Evolutionary conservation across 1,140 invertebrate species (phyloP).

Genomic region (Zaprionus inermis): DNA sequence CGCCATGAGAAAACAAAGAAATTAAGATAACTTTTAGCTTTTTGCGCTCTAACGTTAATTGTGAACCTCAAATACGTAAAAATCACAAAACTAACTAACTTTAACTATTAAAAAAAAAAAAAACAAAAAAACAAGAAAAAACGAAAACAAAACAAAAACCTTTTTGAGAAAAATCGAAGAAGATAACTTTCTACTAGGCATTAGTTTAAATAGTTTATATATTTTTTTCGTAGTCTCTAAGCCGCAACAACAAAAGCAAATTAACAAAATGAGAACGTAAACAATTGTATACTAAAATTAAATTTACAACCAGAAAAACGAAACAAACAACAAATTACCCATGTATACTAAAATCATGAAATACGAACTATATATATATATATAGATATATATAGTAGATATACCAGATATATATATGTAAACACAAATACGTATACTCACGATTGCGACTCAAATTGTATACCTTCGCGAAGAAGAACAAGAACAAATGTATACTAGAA

Average conservation of each 20-base stretch:
- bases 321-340: too few species aligned
- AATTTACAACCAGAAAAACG: conserved; percentile 40
- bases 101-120: background rate
- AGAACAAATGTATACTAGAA: conserved; percentile 54
- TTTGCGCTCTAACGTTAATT: conserved; percentile 48
- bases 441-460: conserved; percentile 35
- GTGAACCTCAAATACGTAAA: conserved; percentile 60
- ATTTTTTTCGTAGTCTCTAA: conserved; percentile 56
- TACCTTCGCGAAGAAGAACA: conserved; percentile 33
- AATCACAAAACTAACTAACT: conserved; percentile 24
- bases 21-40: conserved; percentile 30
- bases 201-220: conserved; percentile 61
- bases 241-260: conserved; percentile 36
- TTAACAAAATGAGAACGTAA: conserved; percentile 32
- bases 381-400: conserved; percentile 4
- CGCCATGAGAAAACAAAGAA: conserved; percentile 18
- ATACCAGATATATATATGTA: conserved; percentile 12
- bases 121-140: conserved; percentile 23
- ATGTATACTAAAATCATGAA: conserved; percentile 22
- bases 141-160: conserved; percentile 17
- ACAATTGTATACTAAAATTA: conserved; percentile 59
- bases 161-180: conserved; percentile 18
- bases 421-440: conserved; percentile 36
- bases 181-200: conserved; percentile 46
- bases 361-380: conserved; percentile 21